A percentile compares a stretch with the other conserved stretches of the same genome.
phyloP scores from a whole-genome alignment of 2,797 vertebrate genomes.

The Acrocephalus scirpaceus region DNA sequence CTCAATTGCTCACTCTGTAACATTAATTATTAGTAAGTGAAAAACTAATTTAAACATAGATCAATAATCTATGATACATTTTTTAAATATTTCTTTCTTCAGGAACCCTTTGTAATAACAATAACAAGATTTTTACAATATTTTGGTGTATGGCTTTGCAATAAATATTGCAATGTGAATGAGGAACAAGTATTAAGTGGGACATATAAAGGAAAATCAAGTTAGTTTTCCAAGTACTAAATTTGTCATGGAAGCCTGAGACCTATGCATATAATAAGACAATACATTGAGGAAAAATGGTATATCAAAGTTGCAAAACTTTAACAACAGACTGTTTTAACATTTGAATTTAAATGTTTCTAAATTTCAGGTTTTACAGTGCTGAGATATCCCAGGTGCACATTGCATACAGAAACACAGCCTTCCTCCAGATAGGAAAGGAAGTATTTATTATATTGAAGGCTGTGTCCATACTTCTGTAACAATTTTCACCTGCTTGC shows the following conservation, averaged over 20 bases:
- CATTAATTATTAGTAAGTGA: constrained; percentile 54
- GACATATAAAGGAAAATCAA: background rate
- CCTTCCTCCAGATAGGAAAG: background rate
- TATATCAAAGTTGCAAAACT: background rate
- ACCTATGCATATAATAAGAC: background rate
- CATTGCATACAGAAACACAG: background rate
- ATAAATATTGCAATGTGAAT: background rate
- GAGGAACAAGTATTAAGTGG: background rate
- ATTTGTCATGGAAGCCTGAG: background rate
- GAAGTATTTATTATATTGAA: background rate
- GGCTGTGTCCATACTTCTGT: accelerated
- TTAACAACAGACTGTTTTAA: background rate
- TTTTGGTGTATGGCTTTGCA: background rate
- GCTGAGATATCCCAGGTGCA: background rate
- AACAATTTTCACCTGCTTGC: background rate
- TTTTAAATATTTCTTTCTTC: constrained; percentile 13
- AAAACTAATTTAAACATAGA: constrained; percentile 54
- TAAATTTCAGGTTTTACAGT: background rate
- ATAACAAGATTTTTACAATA: background rate
- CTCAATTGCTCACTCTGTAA: constrained; percentile 24
- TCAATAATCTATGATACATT: constrained; percentile 15
- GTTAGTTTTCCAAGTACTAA: background rate
- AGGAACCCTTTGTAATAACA: background rate
- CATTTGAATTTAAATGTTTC: background rate
- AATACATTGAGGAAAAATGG: background rate